Evolutionary conservation across 2,113 vertebrate genomes (phyloP), one percentile per base, ranked within the genome.

Genomic region (Erpornis zantholeuca): DNA sequence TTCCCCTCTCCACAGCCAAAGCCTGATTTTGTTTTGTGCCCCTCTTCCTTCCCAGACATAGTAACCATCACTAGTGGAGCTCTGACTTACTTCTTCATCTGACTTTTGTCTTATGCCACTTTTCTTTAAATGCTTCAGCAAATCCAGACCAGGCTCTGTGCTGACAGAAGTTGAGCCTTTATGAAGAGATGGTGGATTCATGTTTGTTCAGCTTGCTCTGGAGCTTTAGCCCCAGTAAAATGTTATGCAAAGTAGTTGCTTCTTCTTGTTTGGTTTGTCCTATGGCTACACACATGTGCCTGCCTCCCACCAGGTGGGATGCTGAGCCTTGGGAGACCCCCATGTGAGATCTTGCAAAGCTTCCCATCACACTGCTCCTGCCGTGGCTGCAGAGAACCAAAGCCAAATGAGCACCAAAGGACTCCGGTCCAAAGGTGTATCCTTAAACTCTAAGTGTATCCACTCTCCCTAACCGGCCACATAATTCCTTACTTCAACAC

Each of bases 351-450:
- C 88, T 50, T 57, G 28, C 61, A 68, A 83, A 22, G 9, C 1
- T 22, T 29, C 14, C 35, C 23, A n/a, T 38, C 13, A 16, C 11
- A 12, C 36, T 61, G 42, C 20, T 23, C 57, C 63, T 83, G n/a
- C 49, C 60, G 6, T 14, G 13, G 31, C 29, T 76, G 31, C 61
- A 90, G 68, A 36, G 49, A 72, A 8, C 15, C 31, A 44, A 59
- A 57, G 12, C n/a, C 59, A 61, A 69, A 14, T 5, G 27, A 88
- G 11, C 36, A 27, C 8, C 40, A 19, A 36, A 82, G 31, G 33
- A 47, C 10, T 68, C 0, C 0, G 10, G 13, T 54, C 22, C 3
- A 5, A 71, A 77, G 14, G 31, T 27, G 15, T 36, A 12, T 21
- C 20, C 19, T 71, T 56, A 49, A 71, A 24, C 1, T 5, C 9